Evolutionary conservation across 2,888 invertebrate genomes (phyloP).

Genomic region (Heliconius hortense): DNA sequence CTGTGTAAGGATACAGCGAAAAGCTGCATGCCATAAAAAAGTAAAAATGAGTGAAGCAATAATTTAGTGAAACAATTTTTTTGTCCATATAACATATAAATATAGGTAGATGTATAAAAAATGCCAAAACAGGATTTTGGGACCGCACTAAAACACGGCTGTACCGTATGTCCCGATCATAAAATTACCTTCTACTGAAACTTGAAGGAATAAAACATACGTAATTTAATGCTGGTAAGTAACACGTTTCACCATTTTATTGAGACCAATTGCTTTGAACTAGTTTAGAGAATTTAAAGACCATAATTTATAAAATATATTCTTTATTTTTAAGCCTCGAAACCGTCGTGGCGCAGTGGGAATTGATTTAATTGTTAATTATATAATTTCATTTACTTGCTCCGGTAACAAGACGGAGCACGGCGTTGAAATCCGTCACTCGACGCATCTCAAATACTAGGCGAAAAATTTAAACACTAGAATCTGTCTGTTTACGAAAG

Average conservation of each 20-base stretch:
- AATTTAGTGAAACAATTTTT: background rate
- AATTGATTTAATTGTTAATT: too few species aligned
- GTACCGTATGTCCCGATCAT: conserved; percentile 55
- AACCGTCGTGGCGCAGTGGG: too few species aligned
- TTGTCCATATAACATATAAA: background rate
- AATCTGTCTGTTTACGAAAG: too few species aligned
- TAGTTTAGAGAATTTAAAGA: background rate
- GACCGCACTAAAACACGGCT: conserved; percentile 57
- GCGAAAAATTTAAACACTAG: too few species aligned
- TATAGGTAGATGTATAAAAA: conserved; percentile 23
- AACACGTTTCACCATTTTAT: conserved; percentile 38
- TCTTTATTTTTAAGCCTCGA: background rate
- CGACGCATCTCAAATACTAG: too few species aligned
- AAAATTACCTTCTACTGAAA: conserved; percentile 50
- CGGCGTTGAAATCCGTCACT: too few species aligned
- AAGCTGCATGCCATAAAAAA: background rate
- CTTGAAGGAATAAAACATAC: conserved; percentile 33
- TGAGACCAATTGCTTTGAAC: conserved; percentile 20
- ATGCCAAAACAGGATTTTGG: conserved; percentile 19
- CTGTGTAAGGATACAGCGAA: too few species aligned
- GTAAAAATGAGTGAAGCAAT: background rate
- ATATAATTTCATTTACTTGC: too few species aligned
- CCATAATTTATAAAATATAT: background rate
- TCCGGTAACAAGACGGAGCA: too few species aligned
- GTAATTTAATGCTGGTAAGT: conserved; percentile 32